Evolutionary conservation across 2,113 vertebrate genomes (phyloP).

Genomic region (Prolemur simus): DNA sequence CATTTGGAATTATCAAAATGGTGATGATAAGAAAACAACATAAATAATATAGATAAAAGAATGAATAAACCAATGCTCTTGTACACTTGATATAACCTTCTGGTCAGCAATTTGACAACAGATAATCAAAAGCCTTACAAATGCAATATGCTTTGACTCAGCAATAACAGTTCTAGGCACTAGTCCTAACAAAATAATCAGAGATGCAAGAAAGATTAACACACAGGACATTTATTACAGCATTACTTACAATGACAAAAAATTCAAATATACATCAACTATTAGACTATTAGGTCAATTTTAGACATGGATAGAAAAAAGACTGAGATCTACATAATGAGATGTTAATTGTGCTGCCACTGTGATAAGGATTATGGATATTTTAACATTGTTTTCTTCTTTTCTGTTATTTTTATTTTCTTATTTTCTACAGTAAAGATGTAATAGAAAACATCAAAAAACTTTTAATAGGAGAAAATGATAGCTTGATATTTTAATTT

Average conservation of each 20-base stretch:
- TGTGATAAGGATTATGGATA: not conserved
- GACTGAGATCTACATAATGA: not conserved
- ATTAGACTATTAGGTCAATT: not conserved
- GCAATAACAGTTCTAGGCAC: not conserved
- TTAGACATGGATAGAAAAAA: not conserved
- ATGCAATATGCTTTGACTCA: constrained; percentile 7
- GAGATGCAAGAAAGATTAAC: not conserved
- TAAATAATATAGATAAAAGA: not conserved
- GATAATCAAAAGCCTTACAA: constrained; percentile 4
- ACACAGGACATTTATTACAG: not conserved
- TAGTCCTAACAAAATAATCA: constrained; percentile 22
- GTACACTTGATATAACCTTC: not conserved
- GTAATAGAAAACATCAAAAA: not conserved
- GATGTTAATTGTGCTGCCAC: not conserved
- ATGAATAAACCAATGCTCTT: not conserved
- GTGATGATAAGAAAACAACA: not conserved
- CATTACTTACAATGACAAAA: not conserved
- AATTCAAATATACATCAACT: not conserved
- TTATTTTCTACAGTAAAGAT: constrained; percentile 26
- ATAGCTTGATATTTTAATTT: constrained; percentile 14
- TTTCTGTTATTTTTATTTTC: not conserved
- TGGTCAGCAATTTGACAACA: not conserved
- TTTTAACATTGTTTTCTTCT: not conserved
- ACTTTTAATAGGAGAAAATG: not conserved
- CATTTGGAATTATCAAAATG: not conserved